Evolutionary conservation across 2,888 invertebrate genomes (phyloP).

Genomic region (Athalia cordata): DNA sequence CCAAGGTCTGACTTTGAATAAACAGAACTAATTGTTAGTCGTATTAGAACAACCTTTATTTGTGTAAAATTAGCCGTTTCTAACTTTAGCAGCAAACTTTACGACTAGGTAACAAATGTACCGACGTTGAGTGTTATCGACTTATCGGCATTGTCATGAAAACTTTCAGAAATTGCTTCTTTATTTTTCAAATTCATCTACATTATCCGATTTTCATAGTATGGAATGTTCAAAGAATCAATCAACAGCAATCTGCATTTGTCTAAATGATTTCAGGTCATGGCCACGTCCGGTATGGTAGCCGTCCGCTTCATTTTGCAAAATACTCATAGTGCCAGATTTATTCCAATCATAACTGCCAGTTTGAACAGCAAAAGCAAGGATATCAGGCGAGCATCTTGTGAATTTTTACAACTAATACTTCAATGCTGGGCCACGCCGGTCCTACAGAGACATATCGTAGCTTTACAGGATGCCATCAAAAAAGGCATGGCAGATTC

Average conservation of each 20-base stretch:
- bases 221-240: neutral
- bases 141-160: too few species aligned
- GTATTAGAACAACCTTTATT: too few species aligned
- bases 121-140: too few species aligned
- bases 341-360: conserved; percentile 86
- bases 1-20: conserved; percentile 81
- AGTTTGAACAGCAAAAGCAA: conserved; percentile 91
- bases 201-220: too few species aligned
- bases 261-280: conserved; percentile 77
- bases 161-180: too few species aligned
- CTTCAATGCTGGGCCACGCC: conserved; percentile 92
- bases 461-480: conserved; percentile 87
- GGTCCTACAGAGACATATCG: conserved; percentile 87
- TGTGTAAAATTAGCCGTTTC: neutral
- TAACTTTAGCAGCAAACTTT: neutral
- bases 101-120: too few species aligned
- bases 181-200: too few species aligned
- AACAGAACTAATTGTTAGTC: conserved; percentile 49
- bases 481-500: conserved; percentile 94
- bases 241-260: conserved; percentile 22
- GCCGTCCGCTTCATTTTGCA: conserved; percentile 92
- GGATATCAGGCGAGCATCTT: conserved; percentile 87
- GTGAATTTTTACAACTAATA: conserved; percentile 89
- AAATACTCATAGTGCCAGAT: conserved; percentile 86
- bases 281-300: conserved; percentile 91